Percentiles rank a stretch among this genome's conserved stretches.
These are phyloP conservation scores for Scortum barcoo DNA, from an alignment of 2,113 vertebrate species.

Conservation along the genomic window DNA sequence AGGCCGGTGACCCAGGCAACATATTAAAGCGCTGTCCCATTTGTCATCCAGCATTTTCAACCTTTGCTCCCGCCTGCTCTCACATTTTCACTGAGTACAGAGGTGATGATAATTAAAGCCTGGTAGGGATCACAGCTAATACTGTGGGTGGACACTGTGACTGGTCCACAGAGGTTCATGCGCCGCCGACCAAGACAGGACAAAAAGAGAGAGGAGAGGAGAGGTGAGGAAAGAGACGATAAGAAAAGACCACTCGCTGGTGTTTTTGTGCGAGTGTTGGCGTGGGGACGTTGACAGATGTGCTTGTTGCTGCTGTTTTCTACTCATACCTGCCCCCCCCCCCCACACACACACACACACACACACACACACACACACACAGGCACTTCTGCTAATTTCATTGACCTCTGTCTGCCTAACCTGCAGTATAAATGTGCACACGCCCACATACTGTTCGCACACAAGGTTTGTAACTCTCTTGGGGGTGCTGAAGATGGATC, in stretches of 20 bases:
- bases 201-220: conserved; percentile 19
- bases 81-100: conserved; percentile 42
- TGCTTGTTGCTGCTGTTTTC: conserved; percentile 43
- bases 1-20: conserved; percentile 12
- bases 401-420: conserved; percentile 53
- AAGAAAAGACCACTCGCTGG: conserved; percentile 1
- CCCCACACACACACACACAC: conserved; percentile 18
- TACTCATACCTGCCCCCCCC: conserved; percentile 10
- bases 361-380: conserved; percentile 16
- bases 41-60: conserved; percentile 37
- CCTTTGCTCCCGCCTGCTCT: conserved; percentile 28
- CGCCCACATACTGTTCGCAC: conserved; percentile 40
- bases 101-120: conserved; percentile 59
- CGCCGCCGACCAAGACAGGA: conserved; percentile 31
- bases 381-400: conserved; percentile 44
- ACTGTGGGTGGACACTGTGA: conserved; percentile 28
- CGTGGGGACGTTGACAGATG: conserved; percentile 45
- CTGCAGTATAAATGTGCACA: conserved; percentile 53
- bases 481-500: conserved; percentile 58
- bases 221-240: conserved; percentile 31
- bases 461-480: conserved; percentile 48
- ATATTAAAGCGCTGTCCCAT: conserved; percentile 27
- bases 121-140: conserved; percentile 47
- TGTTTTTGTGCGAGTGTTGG: conserved; percentile 11
- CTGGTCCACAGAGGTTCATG: conserved; percentile 5